phyloP scores from a whole-genome alignment of 1,140 invertebrate species.

The Bombus superbus region DNA sequence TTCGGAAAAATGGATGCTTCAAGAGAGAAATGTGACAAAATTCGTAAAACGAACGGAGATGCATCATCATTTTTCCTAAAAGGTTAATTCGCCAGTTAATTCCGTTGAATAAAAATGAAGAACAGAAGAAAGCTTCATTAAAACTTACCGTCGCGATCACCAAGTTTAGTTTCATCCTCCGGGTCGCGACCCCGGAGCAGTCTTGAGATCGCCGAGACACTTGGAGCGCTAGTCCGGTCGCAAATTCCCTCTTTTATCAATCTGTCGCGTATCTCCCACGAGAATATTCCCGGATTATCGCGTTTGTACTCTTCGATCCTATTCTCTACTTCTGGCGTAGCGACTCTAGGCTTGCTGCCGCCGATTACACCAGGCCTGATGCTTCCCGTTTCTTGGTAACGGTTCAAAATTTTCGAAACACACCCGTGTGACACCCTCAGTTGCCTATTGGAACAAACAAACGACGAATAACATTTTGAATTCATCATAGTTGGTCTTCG shows the following conservation, averaged over 20 bases:
- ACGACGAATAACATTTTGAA: background rate
- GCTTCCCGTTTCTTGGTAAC: conserved; percentile 92
- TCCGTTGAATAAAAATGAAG: background rate
- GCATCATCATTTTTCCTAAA: background rate
- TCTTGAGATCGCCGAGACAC: conserved; percentile 92
- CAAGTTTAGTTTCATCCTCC: conserved; percentile 84
- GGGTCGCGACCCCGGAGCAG: conserved; percentile 89
- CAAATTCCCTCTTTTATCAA: conserved; percentile 92
- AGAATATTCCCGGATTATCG: conserved; percentile 94
- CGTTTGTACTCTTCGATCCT: conserved; percentile 94
- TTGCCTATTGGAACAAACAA: conserved; percentile 82
- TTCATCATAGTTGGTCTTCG: no score
- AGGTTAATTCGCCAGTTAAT: background rate
- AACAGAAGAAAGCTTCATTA: background rate
- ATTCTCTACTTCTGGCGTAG: conserved; percentile 91
- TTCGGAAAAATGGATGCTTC: no score
- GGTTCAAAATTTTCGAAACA: conserved; percentile 92
- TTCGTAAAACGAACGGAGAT: no score
- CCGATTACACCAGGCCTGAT: conserved; percentile 93
- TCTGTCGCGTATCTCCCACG: conserved; percentile 95
- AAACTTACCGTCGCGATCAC: conserved; percentile 75
- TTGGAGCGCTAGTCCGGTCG: conserved; percentile 91
- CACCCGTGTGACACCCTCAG: conserved; percentile 92
- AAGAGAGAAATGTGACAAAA: no score
- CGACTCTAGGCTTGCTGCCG: conserved; percentile 89